phyloP scores from a whole-genome alignment of 1,140 invertebrate genomes.

The Macrocentrus cingulum region DNA sequence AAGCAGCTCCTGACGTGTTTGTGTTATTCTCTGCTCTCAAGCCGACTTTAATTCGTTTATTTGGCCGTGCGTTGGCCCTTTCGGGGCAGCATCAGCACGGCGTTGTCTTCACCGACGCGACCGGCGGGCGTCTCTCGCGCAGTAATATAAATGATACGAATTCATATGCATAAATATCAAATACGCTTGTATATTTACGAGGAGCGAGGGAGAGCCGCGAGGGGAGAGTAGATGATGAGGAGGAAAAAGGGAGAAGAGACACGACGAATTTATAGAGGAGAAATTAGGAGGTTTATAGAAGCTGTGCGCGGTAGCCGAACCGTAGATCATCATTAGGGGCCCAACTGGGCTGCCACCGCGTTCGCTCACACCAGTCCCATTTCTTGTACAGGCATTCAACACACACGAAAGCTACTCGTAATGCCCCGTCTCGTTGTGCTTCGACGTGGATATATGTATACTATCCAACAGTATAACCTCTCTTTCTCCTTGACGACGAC shows the following conservation, averaged over 20 bases:
- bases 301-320: constrained; percentile 37
- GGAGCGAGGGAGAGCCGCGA: constrained; percentile 14
- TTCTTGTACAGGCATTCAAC: constrained; percentile 15
- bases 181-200: constrained; percentile 45
- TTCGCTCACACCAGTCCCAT: constrained; percentile 23
- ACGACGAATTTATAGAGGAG: constrained; percentile 36
- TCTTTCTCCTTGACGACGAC: constrained; percentile 1
- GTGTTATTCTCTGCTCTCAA: no score
- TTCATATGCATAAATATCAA: constrained; percentile 45
- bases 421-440: neutral
- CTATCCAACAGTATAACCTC: neutral
- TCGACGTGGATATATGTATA: neutral
- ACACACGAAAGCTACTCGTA: neutral
- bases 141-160: constrained; percentile 45
- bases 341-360: constrained; percentile 30
- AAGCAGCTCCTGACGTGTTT: no score
- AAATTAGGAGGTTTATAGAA: constrained; percentile 40
- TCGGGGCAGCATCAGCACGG: no score
- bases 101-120: no score
- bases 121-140: no score
- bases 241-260: constrained; percentile 25
- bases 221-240: constrained; percentile 28
- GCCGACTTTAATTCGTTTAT: no score
- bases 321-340: constrained; percentile 38
- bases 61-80: no score